Base-by-base conservation (phyloP, 2,113 vertebrate species). In the Oenanthe oenanthe region DNA sequence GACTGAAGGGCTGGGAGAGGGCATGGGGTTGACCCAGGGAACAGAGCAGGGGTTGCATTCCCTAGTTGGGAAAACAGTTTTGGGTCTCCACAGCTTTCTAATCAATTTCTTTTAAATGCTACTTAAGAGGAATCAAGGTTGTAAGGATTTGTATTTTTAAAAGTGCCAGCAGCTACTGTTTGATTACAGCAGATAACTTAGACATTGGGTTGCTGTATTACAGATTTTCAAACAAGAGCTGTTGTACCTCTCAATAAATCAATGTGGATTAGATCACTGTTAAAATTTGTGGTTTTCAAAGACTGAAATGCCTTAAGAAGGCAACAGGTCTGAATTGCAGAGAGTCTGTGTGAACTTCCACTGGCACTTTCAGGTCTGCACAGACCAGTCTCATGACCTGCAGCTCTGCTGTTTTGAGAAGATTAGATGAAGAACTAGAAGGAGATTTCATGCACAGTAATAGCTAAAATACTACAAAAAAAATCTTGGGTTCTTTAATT, bases 361-460 rank as follows among this genome's bases (percentile, higher is more conserved):
- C 13, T 31, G 68, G 13, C 61, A 20, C 36, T 82, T 47, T 6
- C 34, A 71, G 61, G 67, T 70, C 47, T 57, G 42, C 31, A 10
- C 1, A 5, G 17, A 19, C 9, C 77, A 61, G 7, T 24, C 12
- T 67, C 4, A 0, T 36, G 53, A 53, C 42, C 38, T 12, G 7
- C 36, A 79, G 50, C 58, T 78, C 26, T 67, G 47, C 43, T 58
- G 43, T 50, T 32, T 43, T 45, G 12, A 32, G n/a, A 42, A 45
- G 48, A 13, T 79, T 81, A 32, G 42, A 21, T 4, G 13, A 29
- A 42, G 26, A 87, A 7, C 3, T 12, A 25, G 34, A 24, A 45
- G n/a, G 17, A 76, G 26, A 40, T 31, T n/a, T 21, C 15, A 3
- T 48, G 18, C 21, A 65, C 50, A 67, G 4, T 34, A 31, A 12